A percentile compares a stretch with the other conserved stretches of the same genome.
Evolutionary conservation across 2,797 vertebrate genomes (phyloP).

Genomic region (Phataginus tetradactyla): DNA sequence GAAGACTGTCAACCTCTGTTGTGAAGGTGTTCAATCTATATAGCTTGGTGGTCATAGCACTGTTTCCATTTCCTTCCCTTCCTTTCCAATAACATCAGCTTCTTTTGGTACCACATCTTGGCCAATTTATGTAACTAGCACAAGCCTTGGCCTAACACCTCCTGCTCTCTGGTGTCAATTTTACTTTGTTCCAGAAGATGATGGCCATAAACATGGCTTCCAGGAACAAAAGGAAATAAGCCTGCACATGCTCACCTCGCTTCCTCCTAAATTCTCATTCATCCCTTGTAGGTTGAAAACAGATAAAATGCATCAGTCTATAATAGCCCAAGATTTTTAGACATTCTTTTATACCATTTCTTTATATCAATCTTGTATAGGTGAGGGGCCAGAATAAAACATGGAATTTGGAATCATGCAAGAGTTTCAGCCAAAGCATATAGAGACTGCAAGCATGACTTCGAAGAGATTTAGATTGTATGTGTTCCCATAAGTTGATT

Average conservation of each 20-base stretch:
- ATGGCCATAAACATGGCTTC: neutral
- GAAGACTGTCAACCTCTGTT: neutral
- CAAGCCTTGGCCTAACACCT: neutral
- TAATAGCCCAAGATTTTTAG: conserved; percentile 65
- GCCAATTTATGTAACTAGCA: neutral
- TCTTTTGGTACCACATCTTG: neutral
- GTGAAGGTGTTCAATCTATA: neutral
- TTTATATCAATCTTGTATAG: conserved; percentile 70
- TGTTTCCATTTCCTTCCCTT: neutral
- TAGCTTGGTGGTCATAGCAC: neutral
- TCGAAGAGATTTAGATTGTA: conserved; percentile 57
- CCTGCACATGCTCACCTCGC: rapidly evolving
- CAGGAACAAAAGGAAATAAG: neutral
- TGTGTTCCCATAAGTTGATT: conserved; percentile 43
- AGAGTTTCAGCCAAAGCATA: conserved; percentile 39
- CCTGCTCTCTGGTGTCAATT: neutral
- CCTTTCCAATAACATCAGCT: neutral
- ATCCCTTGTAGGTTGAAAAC: neutral
- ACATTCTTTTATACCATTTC: conserved; percentile 58
- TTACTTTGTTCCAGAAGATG: neutral
- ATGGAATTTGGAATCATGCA: conserved; percentile 59
- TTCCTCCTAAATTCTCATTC: neutral
- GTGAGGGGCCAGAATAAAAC: conserved; percentile 68
- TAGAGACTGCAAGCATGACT: conserved; percentile 56
- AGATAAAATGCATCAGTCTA: conserved; percentile 48